These are phyloP conservation scores for Cataglyphis cursor DNA, from an alignment of 2,888 invertebrate species.

Conservation along the genomic window DNA sequence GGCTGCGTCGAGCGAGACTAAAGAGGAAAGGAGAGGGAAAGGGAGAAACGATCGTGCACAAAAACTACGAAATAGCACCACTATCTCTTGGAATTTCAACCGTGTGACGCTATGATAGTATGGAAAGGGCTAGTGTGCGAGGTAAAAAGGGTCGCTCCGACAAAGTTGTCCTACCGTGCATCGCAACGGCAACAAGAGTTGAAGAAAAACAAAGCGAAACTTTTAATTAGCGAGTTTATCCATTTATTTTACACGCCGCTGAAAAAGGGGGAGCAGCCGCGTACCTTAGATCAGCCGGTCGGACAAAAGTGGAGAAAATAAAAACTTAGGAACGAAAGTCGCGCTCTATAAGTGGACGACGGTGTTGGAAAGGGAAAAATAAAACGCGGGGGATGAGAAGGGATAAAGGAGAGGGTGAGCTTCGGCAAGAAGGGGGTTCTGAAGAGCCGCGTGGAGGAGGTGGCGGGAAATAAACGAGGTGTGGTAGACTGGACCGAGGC, in stretches of 20 bases:
- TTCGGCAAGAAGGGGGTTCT: slow-evolving; percentile 27
- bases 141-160: background rate
- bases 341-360: slow-evolving; percentile 62
- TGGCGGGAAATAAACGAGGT: slow-evolving; percentile 83
- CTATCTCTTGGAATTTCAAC: slow-evolving; percentile 39
- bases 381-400: slow-evolving; percentile 52
- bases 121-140: background rate
- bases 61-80: slow-evolving; percentile 6
- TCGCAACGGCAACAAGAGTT: slow-evolving; percentile 54
- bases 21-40: background rate
- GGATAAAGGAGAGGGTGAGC: slow-evolving; percentile 46
- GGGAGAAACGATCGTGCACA: background rate
- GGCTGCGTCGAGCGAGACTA: background rate
- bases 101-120: slow-evolving; percentile 49
- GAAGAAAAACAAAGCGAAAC: slow-evolving; percentile 70
- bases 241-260: slow-evolving; percentile 79
- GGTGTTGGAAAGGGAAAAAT: slow-evolving; percentile 15
- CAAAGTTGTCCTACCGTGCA: slow-evolving; percentile 62
- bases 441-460: slow-evolving; percentile 67
- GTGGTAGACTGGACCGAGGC: slow-evolving; percentile 83
- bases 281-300: slow-evolving; percentile 34
- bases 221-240: slow-evolving; percentile 85
- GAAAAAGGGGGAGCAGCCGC: slow-evolving; percentile 72
- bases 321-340: slow-evolving; percentile 53
- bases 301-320: slow-evolving; percentile 60